phyloP scores from a whole-genome alignment of 2,113 vertebrate genomes.

The Neodon shergylaensis region DNA sequence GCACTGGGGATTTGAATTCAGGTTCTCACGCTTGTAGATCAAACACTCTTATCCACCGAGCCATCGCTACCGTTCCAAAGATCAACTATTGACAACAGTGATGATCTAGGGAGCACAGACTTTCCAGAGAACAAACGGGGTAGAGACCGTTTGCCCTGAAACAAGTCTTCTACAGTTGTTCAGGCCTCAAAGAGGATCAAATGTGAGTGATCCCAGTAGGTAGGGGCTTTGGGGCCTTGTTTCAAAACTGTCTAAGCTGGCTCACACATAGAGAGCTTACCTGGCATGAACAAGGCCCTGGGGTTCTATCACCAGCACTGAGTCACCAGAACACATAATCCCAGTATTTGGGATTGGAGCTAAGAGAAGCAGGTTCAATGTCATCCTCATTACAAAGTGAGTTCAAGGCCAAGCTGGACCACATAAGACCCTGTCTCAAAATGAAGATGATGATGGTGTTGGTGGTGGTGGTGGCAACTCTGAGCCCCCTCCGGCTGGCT shows the following conservation, averaged over 20 bases:
- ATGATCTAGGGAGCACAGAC: neutral
- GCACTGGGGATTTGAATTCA: neutral
- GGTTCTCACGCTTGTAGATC: neutral
- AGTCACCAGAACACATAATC: neutral
- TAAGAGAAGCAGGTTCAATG: neutral
- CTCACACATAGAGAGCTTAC: neutral
- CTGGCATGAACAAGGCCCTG: neutral
- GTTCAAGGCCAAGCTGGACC: neutral
- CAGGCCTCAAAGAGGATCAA: neutral
- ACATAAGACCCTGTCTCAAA: neutral
- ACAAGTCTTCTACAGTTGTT: too few species aligned
- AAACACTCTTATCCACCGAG: neutral
- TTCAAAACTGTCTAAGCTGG: neutral
- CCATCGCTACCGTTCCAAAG: neutral
- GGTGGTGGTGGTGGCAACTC: neutral
- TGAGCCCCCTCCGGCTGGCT: neutral
- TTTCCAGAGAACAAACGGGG: neutral
- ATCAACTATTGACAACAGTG: neutral
- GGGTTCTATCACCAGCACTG: neutral
- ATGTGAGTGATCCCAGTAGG: neutral
- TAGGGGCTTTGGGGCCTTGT: neutral
- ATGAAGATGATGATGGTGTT: neutral
- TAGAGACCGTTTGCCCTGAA: neutral
- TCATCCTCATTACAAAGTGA: neutral
- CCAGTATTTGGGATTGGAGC: too few species aligned